Base-by-base conservation (phyloP, 53 echinoderm and acorn worm species). In the Astropecten irregularis region DNA sequence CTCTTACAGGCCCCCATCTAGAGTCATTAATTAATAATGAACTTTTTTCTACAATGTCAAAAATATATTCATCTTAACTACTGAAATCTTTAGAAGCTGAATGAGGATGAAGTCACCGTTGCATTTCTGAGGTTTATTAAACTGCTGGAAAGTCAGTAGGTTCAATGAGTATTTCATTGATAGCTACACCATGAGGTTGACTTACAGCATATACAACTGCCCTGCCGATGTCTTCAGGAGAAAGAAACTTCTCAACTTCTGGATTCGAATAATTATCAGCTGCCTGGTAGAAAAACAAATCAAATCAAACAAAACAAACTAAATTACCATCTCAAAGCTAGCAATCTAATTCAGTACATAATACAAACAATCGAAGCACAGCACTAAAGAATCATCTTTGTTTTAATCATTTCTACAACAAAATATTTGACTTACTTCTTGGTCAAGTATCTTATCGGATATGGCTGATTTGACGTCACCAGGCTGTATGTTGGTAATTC, bases 81-180 rank as follows among this genome's bases (percentile, higher is more conserved):
- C n/a, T n/a, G n/a, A n/a, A n/a, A n/a, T n/a, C n/a, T n/a, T n/a
- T n/a, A n/a, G n/a, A n/a, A n/a, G n/a, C n/a, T n/a, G n/a, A n/a
- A n/a, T n/a, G n/a, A n/a, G n/a, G n/a, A n/a, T n/a, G n/a, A n/a
- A n/a, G n/a, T n/a, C n/a, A n/a, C n/a, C n/a, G n/a, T n/a, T n/a
- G n/a, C n/a, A n/a, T n/a, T n/a, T n/a, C n/a, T n/a, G n/a, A 67
- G 7, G 42, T 8, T 42, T 31, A 13, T 89, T 40, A 89, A 35
- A 89, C 49, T 55, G 69, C 57, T 49, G 91, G 91, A 40, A 64
- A 74, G 29, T 76, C 83, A 23, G 76, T 83, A 40, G 91, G 95
- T 91, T 94, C 84, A 27, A 94, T 47, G 26, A 88, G 71, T 25
- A 94, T 89, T 49, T 94, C 95, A 71, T 94, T 94, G 55, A 94